Evolutionary conservation across 2,113 vertebrate genomes (phyloP), one percentile per base, ranked within the genome.

Genomic region (Shinisaurus crocodilurus): DNA sequence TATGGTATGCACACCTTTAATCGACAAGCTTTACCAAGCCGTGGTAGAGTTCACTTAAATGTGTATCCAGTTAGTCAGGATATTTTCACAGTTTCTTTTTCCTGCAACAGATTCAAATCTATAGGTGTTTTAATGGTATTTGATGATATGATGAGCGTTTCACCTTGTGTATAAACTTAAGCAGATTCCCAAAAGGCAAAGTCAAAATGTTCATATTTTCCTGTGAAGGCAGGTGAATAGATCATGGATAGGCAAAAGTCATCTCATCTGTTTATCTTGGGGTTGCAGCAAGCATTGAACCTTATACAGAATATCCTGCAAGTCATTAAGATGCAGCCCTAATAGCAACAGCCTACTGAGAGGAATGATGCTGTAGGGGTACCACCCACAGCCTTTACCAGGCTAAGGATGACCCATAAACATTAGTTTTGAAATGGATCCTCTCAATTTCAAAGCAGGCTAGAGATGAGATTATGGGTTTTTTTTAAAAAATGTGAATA

Each of bases 401-500:
- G 70, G 13, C 81, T 90, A 85, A 88, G 87, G 43, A 93, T 85
- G 88, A 91, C 75, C 79, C 48, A 37, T 86, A 92, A 92, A 88
- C 40, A 25, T 89, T 85, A 81, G 89, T 57, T 85, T 40, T 92
- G 92, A 94, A 93, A 76, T 0, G 34, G 16, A 13, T 90, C 9
- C 50, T 93, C 65, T 81, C 86, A 85, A 37, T 96, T 95, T 96
- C 91, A 89, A n/a, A 79, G 79, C 18, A 86, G 54, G 88, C 86
- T 89, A 89, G 82, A 75, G 82, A 89, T 90, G 80, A 90, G 40
- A 88, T 86, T 34, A 67, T 48, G n/a, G 45, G 70, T 15, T 87
- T 40, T 79, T 83, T 97, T 95, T 91, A 69, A 93, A 92, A 69
- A 93, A 92, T 88, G 4, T 88, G 48, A 92, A 93, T 86, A 84